Conservation (phyloP, 2,888 invertebrate genomes). For the Tenthredo scrophulariae region DNA sequence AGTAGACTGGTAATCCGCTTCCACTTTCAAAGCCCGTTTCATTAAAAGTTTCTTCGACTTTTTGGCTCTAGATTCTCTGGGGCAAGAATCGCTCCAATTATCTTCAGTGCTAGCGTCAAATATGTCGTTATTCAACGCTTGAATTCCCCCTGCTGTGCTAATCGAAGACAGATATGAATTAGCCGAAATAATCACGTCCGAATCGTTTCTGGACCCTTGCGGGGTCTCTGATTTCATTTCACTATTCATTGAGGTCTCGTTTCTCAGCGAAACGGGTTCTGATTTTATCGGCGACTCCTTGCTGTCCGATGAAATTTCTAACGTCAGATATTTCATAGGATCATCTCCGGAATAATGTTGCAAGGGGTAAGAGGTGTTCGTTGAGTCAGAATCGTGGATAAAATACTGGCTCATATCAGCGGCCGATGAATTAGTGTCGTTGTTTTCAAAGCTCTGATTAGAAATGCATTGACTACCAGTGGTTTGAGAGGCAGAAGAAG, state of each 20-base stretch:
- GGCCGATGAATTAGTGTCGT: slow-evolving; percentile 42
- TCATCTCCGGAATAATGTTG: slow-evolving; percentile 67
- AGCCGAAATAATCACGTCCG: neutral
- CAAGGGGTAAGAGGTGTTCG: slow-evolving; percentile 64
- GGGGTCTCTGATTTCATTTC: neutral
- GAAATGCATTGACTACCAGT: neutral
- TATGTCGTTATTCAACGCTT: neutral
- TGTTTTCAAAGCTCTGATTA: slow-evolving; percentile 43
- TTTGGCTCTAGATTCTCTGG: neutral
- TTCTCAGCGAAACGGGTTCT: neutral
- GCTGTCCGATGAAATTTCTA: slow-evolving; percentile 52
- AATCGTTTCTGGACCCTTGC: slow-evolving; percentile 30
- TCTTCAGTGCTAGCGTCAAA: slow-evolving; percentile 55
- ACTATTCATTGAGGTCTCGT: neutral
- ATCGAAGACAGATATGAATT: neutral
- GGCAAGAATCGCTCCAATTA: slow-evolving; percentile 53
- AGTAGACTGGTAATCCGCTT: neutral
- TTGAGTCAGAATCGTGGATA: slow-evolving; percentile 68
- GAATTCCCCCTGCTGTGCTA: neutral
- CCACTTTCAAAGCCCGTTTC: neutral
- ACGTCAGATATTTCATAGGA: slow-evolving; percentile 60
- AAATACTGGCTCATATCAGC: slow-evolving; percentile 53
- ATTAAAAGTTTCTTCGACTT: neutral
- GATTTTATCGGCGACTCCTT: slow-evolving; percentile 14
- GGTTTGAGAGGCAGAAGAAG: neutral